Conservation (phyloP, 2,797 vertebrate genomes). For the Pipistrellus kuhlii region DNA sequence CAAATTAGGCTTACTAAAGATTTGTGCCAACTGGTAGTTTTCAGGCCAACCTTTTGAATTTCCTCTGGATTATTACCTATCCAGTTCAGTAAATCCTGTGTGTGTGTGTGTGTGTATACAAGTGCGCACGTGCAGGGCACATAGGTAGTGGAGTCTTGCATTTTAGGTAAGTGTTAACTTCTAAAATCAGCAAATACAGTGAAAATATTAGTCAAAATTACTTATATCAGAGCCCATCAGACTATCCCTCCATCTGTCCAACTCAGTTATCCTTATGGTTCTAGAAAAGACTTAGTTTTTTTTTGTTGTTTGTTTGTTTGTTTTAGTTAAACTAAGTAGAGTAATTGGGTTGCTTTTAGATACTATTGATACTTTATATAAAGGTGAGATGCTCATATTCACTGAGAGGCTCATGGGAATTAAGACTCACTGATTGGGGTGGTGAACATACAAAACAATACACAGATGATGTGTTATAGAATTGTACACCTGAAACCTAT, state of each 20-base stretch:
- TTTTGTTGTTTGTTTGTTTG: not conserved
- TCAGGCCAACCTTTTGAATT: constrained; percentile 11
- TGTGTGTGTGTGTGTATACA: not conserved
- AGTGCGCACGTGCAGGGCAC: no score
- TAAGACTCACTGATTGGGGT: not conserved
- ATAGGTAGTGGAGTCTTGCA: not conserved
- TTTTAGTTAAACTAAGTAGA: not conserved
- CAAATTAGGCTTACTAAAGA: constrained; percentile 1
- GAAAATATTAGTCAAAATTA: constrained; percentile 29
- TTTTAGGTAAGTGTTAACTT: constrained; percentile 28
- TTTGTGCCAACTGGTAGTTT: not conserved
- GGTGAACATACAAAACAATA: not conserved
- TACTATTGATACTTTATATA: not conserved
- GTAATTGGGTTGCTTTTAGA: constrained; percentile 25
- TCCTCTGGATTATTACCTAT: not conserved
- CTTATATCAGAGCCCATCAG: not conserved
- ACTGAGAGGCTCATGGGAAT: not conserved
- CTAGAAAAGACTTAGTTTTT: not conserved
- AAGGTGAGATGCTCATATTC: not conserved
- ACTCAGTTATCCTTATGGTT: not conserved
- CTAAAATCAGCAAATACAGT: constrained; percentile 16
- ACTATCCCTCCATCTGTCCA: not conserved
- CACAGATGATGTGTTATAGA: not conserved
- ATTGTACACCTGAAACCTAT: not conserved
- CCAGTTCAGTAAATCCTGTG: constrained; percentile 17